These are phyloP conservation scores for Malachius bipustulatus DNA, from an alignment of 2,888 invertebrate species.

Conservation along the genomic window DNA sequence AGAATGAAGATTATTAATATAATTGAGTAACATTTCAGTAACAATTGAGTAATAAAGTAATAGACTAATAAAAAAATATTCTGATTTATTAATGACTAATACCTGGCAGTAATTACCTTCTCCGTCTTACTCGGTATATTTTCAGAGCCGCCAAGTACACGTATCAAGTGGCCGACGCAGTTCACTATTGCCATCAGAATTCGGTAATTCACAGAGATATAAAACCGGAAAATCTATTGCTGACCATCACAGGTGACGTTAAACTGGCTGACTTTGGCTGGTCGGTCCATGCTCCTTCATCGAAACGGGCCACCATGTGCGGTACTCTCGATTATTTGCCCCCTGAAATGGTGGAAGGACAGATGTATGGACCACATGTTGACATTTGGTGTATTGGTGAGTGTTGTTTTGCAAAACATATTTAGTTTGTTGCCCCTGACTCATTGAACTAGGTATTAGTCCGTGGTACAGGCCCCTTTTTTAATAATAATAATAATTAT, in stretches of 20 bases:
- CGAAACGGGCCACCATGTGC: constrained; percentile 78
- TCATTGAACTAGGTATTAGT: no score
- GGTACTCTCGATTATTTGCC: constrained; percentile 93
- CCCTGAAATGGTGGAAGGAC: constrained; percentile 88
- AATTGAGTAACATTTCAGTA: no score
- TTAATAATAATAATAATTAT: no score
- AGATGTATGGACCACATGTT: constrained; percentile 67
- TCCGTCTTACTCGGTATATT: no score
- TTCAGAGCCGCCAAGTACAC: constrained; percentile 63
- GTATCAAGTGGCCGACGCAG: constrained; percentile 80
- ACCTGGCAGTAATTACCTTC: no score
- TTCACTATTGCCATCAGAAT: constrained; percentile 75
- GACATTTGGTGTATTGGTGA: constrained; percentile 96
- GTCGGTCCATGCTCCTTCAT: constrained; percentile 84
- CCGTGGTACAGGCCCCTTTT: no score
- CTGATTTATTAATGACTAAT: no score
- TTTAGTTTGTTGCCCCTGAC: no score
- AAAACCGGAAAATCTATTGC: constrained; percentile 82
- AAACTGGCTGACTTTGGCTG: constrained; percentile 91
- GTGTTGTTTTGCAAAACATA: no score
- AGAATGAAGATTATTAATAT: no score
- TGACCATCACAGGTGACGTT: constrained; percentile 63
- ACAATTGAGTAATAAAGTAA: no score
- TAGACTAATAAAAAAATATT: no score
- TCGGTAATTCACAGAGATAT: constrained; percentile 87